Evolutionary conservation across 2,797 vertebrate species (phyloP).

Genomic region (Myripristis jacobus): DNA sequence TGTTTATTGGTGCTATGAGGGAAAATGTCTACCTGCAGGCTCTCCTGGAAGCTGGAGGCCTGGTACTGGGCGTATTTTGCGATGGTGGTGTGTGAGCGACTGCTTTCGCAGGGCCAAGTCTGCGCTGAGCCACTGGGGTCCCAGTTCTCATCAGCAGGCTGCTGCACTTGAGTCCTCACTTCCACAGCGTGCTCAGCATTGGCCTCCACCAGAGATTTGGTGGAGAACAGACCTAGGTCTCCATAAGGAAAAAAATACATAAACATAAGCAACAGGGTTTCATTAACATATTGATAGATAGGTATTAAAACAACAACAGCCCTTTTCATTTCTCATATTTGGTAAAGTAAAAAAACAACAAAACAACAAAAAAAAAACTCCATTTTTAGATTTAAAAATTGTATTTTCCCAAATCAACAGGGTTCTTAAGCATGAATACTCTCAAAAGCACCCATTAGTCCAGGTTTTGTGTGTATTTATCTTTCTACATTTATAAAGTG

Average conservation of each 20-base stretch:
- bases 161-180: slow-evolving; percentile 88
- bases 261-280: not conserved
- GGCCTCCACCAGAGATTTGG: slow-evolving; percentile 86
- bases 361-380: too few relatives aligned
- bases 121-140: slow-evolving; percentile 80
- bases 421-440: too few relatives aligned
- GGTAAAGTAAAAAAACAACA: too few relatives aligned
- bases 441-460: too few relatives aligned
- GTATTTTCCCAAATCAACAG: too few relatives aligned
- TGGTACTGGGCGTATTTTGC: slow-evolving; percentile 81
- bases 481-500: too few relatives aligned
- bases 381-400: too few relatives aligned
- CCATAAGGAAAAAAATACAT: not conserved
- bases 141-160: slow-evolving; percentile 88
- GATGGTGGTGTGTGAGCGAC: slow-evolving; percentile 87
- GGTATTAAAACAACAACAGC: too few relatives aligned
- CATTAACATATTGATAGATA: not conserved
- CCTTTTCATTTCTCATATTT: not conserved
- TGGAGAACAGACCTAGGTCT: slow-evolving; percentile 82
- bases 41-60: slow-evolving; percentile 84
- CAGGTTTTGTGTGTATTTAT: too few relatives aligned
- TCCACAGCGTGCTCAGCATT: slow-evolving; percentile 85
- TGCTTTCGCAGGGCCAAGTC: slow-evolving; percentile 88
- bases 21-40: slow-evolving; percentile 76
- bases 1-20: slow-evolving; percentile 35